phyloP scores from a whole-genome alignment of 2,888 invertebrate species.

The Amphipyra berbera region DNA sequence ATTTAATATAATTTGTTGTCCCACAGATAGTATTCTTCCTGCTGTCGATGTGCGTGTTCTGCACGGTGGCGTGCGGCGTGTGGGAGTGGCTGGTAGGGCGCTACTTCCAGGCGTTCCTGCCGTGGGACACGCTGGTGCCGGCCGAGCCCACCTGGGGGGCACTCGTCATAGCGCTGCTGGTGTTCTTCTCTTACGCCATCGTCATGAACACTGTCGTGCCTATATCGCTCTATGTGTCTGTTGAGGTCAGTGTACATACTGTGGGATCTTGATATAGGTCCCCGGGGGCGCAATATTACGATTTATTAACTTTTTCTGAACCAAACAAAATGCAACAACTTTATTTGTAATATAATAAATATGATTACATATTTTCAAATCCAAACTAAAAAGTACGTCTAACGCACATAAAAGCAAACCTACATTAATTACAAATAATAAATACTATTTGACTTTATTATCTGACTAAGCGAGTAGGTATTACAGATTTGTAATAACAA shows the following conservation, averaged over 20 bases:
- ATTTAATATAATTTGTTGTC: background rate
- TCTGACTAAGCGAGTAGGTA: no score
- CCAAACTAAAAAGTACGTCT: no score
- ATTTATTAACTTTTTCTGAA: no score
- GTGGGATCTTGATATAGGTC: no score
- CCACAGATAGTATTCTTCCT: slow-evolving; percentile 98
- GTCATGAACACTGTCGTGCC: slow-evolving; percentile 99
- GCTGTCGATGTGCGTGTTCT: slow-evolving; percentile 98
- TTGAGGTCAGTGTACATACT: slow-evolving; percentile 92
- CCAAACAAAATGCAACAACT: no score
- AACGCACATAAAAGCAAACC: no score
- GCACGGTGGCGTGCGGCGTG: slow-evolving; percentile 98
- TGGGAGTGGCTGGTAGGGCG: slow-evolving; percentile 99
- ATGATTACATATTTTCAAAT: no score
- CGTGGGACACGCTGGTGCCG: slow-evolving; percentile 98
- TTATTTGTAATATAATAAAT: no score
- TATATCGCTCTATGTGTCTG: slow-evolving; percentile 99
- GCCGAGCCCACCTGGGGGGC: slow-evolving; percentile 95
- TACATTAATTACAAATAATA: no score
- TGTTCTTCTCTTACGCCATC: slow-evolving; percentile 99
- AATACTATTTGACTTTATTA: no score
- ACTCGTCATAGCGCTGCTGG: slow-evolving; percentile 97
- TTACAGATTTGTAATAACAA: no score
- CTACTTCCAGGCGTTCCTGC: slow-evolving; percentile 96
- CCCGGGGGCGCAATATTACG: no score